Conservation (phyloP, 2,797 vertebrate genomes). For the Chelon auratus region DNA sequence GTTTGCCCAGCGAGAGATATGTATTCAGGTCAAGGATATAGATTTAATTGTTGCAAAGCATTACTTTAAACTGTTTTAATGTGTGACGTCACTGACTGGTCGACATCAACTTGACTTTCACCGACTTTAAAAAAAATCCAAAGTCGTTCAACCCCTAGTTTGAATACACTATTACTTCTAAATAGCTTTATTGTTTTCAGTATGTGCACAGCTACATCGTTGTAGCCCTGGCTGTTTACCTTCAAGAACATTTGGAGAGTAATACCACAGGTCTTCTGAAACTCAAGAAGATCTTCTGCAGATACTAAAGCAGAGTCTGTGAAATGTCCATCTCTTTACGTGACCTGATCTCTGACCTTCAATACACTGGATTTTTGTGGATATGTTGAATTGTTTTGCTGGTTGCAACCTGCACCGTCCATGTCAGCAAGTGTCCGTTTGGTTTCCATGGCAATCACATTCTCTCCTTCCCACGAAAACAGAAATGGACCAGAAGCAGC, state of each 20-base stretch:
- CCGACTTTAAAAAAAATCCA: no score
- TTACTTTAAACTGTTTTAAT: no score
- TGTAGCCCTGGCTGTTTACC: slow-evolving; percentile 11
- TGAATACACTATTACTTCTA: slow-evolving; percentile 39
- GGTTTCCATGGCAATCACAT: slow-evolving; percentile 73
- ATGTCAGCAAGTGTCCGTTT: slow-evolving; percentile 43
- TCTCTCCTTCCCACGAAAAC: slow-evolving; percentile 53
- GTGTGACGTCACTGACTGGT: no score
- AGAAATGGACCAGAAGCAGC: slow-evolving; percentile 51
- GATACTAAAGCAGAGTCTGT: background rate
- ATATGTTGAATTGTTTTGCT: slow-evolving; percentile 49
- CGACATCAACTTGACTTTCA: no score
- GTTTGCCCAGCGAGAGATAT: no score
- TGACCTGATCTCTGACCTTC: slow-evolving; percentile 46
- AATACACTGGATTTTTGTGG: slow-evolving; percentile 30
- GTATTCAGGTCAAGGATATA: no score
- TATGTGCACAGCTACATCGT: slow-evolving; percentile 29
- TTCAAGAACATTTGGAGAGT: slow-evolving; percentile 12
- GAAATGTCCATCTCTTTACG: slow-evolving; percentile 16
- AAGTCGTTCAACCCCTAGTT: no score
- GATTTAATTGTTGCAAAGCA: no score
- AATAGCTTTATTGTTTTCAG: slow-evolving; percentile 24
- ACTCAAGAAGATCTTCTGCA: background rate
- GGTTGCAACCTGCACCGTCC: slow-evolving; percentile 38
- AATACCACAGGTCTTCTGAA: background rate